These are phyloP conservation scores for Dryobates pubescens DNA, from an alignment of 2,797 vertebrate genomes.

Conservation along the genomic window DNA sequence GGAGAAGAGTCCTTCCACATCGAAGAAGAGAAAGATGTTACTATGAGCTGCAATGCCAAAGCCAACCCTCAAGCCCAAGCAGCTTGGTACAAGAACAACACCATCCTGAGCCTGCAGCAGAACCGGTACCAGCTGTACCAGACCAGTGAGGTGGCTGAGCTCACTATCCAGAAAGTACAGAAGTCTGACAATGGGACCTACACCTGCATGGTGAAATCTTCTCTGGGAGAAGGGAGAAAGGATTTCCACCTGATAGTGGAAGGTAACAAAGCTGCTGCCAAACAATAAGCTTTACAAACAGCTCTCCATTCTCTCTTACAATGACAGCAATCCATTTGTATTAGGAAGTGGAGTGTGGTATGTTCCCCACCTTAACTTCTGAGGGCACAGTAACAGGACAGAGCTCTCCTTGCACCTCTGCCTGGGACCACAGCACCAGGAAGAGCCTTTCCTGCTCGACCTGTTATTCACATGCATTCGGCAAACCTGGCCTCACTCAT, in stretches of 20 bases:
- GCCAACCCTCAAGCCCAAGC: slow-evolving; percentile 85
- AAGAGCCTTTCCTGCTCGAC: neutral
- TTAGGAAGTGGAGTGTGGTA: neutral
- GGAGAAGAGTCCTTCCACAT: slow-evolving; percentile 65
- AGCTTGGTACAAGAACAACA: slow-evolving; percentile 81
- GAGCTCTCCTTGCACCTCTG: neutral
- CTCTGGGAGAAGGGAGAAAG: neutral
- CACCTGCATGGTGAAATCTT: slow-evolving; percentile 74
- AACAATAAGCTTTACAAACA: neutral
- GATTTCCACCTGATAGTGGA: slow-evolving; percentile 81
- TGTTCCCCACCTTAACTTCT: neutral
- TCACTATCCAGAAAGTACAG: slow-evolving; percentile 68
- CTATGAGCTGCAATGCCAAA: slow-evolving; percentile 80
- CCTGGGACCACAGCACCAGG: neutral
- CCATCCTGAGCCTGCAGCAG: slow-evolving; percentile 69
- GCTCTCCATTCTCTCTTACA: neutral
- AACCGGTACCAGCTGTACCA: slow-evolving; percentile 71
- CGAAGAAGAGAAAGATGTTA: slow-evolving; percentile 65
- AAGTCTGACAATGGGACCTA: slow-evolving; percentile 84
- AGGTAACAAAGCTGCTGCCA: slow-evolving; percentile 76
- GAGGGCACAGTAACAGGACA: neutral
- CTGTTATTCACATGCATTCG: neutral
- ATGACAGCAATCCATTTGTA: neutral
- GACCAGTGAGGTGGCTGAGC: slow-evolving; percentile 71
- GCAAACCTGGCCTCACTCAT: neutral